phyloP scores from a whole-genome alignment of 2,888 invertebrate genomes.

The Sicus ferrugineus region DNA sequence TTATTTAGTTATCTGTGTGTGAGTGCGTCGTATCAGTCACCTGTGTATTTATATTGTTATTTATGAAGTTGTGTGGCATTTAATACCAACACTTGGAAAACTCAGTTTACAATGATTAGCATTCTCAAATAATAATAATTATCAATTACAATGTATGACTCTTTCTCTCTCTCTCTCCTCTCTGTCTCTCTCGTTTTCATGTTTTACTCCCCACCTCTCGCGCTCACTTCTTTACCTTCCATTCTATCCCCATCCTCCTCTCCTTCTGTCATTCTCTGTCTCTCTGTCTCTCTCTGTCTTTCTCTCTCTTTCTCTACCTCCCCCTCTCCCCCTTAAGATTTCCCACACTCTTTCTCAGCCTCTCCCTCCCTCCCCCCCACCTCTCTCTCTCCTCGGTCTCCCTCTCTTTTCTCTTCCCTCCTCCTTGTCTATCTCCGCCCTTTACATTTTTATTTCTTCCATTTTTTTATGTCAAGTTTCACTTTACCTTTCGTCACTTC shows the following conservation, averaged over 20 bases:
- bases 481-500: constrained; percentile 19
- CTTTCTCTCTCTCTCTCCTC: too few species aligned
- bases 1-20: constrained; percentile 30
- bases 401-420: constrained; percentile 26
- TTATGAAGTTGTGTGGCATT: too few species aligned
- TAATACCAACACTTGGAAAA: too few species aligned
- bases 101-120: too few species aligned
- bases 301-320: too few species aligned
- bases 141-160: too few species aligned
- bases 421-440: constrained; percentile 30
- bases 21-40: constrained; percentile 23
- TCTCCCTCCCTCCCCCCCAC: constrained; percentile 27
- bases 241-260: not conserved
- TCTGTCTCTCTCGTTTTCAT: too few species aligned
- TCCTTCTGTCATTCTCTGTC: not conserved
- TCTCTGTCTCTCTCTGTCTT: not conserved
- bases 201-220: not conserved
- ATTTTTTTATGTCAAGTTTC: constrained; percentile 28
- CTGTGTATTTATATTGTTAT: not conserved
- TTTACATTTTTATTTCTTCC: constrained; percentile 24
- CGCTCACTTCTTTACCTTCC: not conserved
- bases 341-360: too few species aligned
- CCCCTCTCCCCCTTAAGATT: too few species aligned
- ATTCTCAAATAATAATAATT: too few species aligned
- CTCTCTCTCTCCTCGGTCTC: constrained; percentile 23